These are phyloP conservation scores for Popillia japonica DNA, from an alignment of 1,140 invertebrate species.

Conservation along the genomic window DNA sequence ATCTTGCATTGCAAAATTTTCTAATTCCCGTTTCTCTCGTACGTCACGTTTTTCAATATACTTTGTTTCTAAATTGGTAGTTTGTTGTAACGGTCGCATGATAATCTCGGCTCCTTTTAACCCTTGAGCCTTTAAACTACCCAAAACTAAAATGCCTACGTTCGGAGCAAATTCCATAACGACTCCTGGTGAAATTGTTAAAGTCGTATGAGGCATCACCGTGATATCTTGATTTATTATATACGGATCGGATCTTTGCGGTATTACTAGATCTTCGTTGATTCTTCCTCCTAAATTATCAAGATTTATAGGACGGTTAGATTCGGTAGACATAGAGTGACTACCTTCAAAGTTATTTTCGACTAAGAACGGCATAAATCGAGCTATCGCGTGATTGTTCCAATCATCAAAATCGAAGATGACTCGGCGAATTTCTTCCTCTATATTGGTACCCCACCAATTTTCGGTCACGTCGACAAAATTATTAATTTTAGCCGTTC, in stretches of 20 bases:
- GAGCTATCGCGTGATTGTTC: slow-evolving; percentile 96
- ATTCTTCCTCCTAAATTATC: slow-evolving; percentile 87
- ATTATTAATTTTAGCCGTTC: slow-evolving; percentile 87
- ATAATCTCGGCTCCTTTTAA: slow-evolving; percentile 79
- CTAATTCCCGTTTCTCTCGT: slow-evolving; percentile 61
- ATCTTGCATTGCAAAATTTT: slow-evolving; percentile 62
- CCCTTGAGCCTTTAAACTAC: slow-evolving; percentile 87
- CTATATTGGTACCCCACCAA: slow-evolving; percentile 91
- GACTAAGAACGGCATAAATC: slow-evolving; percentile 86
- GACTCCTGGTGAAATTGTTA: slow-evolving; percentile 91
- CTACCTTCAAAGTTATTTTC: slow-evolving; percentile 78
- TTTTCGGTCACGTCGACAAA: slow-evolving; percentile 90
- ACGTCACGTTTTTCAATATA: slow-evolving; percentile 59
- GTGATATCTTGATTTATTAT: slow-evolving; percentile 91
- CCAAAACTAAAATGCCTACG: slow-evolving; percentile 95
- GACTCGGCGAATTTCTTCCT: slow-evolving; percentile 76
- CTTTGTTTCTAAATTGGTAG: slow-evolving; percentile 60
- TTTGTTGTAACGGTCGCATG: slow-evolving; percentile 75
- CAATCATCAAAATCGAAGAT: slow-evolving; percentile 99
- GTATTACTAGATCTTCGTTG: slow-evolving; percentile 75
- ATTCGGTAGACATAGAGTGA: slow-evolving; percentile 74
- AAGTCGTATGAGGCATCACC: slow-evolving; percentile 89
- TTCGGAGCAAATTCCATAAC: slow-evolving; percentile 94
- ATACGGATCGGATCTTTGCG: slow-evolving; percentile 76
- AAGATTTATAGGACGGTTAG: slow-evolving; percentile 65